A percentile compares a stretch with the other conserved stretches of the same genome.
These are phyloP conservation scores for Centrocercus urophasianus DNA, from an alignment of 2,113 vertebrate genomes.

Conservation along the genomic window DNA sequence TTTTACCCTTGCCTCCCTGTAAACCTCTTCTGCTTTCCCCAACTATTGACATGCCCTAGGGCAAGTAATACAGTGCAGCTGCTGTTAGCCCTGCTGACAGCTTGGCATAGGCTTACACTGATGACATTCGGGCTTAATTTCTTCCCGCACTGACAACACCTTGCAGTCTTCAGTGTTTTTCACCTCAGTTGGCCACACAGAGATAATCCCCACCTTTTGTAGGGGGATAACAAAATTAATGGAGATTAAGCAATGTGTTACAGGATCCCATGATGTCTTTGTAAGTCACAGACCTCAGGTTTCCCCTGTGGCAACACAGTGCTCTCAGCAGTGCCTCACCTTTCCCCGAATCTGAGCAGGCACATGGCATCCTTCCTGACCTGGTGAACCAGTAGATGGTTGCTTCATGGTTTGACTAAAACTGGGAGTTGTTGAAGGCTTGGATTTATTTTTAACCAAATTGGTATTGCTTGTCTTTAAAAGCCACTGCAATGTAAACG, in stretches of 20 bases:
- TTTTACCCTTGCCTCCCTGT: not conserved
- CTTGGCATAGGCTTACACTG: not conserved
- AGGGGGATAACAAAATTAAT: not conserved
- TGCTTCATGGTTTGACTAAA: not conserved
- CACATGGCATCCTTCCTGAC: not conserved
- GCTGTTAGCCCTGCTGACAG: not conserved
- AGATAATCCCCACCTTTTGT: not conserved
- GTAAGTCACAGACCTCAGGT: not conserved
- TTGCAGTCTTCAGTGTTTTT: not conserved
- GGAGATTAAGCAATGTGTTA: not conserved
- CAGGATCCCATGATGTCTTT: not conserved
- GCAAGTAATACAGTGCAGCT: not conserved
- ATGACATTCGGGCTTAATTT: not conserved
- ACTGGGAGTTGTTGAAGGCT: not conserved
- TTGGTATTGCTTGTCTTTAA: not conserved
- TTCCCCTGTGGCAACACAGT: not conserved
- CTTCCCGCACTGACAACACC: not conserved
- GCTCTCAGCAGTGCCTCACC: not conserved
- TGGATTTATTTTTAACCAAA: not conserved
- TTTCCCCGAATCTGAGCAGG: not conserved
- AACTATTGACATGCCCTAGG: rapidly evolving
- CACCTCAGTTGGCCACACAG: not conserved
- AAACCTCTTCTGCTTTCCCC: not conserved
- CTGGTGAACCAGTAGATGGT: not conserved
- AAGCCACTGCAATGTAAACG: not conserved